Evolutionary conservation across 2,113 vertebrate species (phyloP).

Genomic region (Labeo catla): DNA sequence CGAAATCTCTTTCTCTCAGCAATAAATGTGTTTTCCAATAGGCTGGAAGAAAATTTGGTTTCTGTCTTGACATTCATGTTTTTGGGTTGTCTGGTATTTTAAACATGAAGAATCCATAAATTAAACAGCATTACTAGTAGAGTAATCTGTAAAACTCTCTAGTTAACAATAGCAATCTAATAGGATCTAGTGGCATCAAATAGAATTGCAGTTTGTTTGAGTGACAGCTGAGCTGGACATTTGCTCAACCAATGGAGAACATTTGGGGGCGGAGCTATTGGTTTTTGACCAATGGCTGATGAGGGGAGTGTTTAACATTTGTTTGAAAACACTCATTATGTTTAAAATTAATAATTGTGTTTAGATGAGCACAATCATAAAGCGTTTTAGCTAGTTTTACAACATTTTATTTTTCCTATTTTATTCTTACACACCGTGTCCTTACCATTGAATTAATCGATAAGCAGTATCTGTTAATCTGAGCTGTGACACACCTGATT

Average conservation of each 20-base stretch:
- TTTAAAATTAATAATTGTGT: neutral
- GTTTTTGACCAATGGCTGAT: neutral
- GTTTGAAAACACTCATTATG: neutral
- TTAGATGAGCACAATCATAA: neutral
- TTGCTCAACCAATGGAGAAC: neutral
- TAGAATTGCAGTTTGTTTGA: neutral
- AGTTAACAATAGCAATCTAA: neutral
- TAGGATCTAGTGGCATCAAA: neutral
- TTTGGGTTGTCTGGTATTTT: neutral
- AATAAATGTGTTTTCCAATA: slow-evolving; percentile 19
- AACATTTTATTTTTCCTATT: neutral
- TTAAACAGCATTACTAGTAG: neutral
- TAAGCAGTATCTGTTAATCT: neutral
- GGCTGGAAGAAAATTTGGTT: neutral
- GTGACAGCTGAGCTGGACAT: neutral
- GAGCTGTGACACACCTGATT: neutral
- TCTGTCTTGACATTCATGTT: slow-evolving; percentile 42
- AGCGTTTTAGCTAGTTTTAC: neutral
- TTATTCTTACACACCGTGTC: neutral
- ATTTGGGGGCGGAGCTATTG: neutral
- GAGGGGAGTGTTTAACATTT: neutral
- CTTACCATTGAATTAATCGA: neutral
- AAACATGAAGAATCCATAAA: neutral
- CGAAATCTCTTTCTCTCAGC: neutral
- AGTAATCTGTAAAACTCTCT: neutral